A percentile compares a stretch with the other conserved stretches of the same genome.
These are phyloP conservation scores for Apogon talboti DNA, from an alignment of 2,797 vertebrate genomes.

Conservation along the genomic window DNA sequence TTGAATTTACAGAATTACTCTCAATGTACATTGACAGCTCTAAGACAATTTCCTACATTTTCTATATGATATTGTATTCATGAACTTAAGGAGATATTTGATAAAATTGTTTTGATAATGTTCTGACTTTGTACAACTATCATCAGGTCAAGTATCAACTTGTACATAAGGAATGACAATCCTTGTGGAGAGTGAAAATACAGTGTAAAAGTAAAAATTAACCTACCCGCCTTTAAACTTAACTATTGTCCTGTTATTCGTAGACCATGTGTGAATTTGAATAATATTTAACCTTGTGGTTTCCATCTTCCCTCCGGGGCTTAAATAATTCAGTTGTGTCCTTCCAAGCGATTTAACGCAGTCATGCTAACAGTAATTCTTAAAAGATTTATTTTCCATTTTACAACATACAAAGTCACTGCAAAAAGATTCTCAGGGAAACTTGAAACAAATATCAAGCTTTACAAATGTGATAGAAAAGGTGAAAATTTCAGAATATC, in stretches of 20 bases:
- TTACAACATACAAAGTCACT: conserved; percentile 78
- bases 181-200: neutral
- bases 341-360: neutral
- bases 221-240: too few relatives aligned
- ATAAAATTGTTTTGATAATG: neutral
- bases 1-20: too few relatives aligned
- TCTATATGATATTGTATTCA: neutral
- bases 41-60: too few relatives aligned
- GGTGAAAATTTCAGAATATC: conserved; percentile 74
- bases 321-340: too few relatives aligned
- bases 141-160: neutral
- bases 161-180: neutral
- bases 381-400: conserved; percentile 80
- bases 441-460: conserved; percentile 48
- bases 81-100: neutral
- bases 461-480: conserved; percentile 83
- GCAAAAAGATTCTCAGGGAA: conserved; percentile 68
- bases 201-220: too few relatives aligned
- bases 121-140: neutral
- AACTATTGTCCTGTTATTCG: too few relatives aligned
- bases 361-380: conserved; percentile 27
- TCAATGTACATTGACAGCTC: too few relatives aligned
- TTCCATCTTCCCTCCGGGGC: too few relatives aligned
- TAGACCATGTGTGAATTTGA: too few relatives aligned
- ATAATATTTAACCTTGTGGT: too few relatives aligned